A percentile compares a stretch with the other conserved stretches of the same genome.
Evolutionary conservation across 1,140 invertebrate genomes (phyloP).

Genomic region (Sarcophaga bullata): DNA sequence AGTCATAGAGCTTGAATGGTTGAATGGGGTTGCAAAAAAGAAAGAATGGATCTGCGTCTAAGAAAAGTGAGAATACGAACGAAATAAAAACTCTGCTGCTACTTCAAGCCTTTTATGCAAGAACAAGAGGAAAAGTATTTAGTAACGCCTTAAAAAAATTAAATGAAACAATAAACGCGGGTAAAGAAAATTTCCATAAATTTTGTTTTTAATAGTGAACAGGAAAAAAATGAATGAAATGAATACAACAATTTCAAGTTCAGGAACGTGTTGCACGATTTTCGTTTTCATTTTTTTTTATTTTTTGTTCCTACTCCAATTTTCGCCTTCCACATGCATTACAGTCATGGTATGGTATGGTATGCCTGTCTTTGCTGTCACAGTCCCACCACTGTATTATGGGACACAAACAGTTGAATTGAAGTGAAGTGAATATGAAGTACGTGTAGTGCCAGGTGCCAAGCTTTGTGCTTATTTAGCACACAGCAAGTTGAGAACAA

Average conservation of each 20-base stretch:
- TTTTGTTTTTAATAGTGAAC: not conserved
- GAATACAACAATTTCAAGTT: conserved; percentile 19
- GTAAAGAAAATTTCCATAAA: not conserved
- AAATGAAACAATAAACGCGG: not conserved
- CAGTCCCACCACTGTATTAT: not conserved
- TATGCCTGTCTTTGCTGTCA: too few species aligned
- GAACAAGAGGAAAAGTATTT: not conserved
- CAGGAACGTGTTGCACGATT: conserved; percentile 17
- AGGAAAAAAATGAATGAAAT: not conserved
- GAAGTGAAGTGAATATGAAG: not conserved
- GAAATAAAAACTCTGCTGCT: not conserved
- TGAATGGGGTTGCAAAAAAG: too few species aligned
- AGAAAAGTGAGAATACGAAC: too few species aligned
- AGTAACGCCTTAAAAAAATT: not conserved
- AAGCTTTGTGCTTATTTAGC: not conserved
- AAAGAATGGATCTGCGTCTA: too few species aligned
- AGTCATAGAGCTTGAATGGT: too few species aligned
- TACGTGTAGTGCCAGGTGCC: conserved; percentile 8
- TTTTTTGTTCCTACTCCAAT: not conserved
- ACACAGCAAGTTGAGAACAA: not conserved
- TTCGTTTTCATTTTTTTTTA: too few species aligned
- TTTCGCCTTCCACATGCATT: not conserved
- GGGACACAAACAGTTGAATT: not conserved
- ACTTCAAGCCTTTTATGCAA: not conserved
- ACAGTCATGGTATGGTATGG: too few species aligned